phyloP scores from a whole-genome alignment of 2,888 invertebrate genomes.

The Protodeltote pygarga region DNA sequence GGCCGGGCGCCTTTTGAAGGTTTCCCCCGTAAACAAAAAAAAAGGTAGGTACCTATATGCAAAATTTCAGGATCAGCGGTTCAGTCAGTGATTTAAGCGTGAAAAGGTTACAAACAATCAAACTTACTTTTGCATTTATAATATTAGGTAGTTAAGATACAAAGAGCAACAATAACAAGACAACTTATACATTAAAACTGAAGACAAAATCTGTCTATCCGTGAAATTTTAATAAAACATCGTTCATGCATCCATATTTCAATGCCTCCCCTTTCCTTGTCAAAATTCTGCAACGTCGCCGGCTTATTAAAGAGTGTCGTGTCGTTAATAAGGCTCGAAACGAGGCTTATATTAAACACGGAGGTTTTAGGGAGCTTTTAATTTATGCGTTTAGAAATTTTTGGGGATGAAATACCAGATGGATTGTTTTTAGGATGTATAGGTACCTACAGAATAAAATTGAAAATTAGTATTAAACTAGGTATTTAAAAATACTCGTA shows the following conservation, averaged over 20 bases:
- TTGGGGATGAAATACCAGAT: background rate
- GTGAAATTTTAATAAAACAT: conserved; percentile 39
- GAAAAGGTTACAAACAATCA: too few species aligned
- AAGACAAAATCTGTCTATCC: conserved; percentile 25
- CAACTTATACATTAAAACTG: background rate
- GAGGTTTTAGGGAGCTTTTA: conserved; percentile 13
- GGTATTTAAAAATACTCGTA: too few species aligned
- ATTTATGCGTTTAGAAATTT: conserved; percentile 11
- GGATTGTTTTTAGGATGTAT: background rate
- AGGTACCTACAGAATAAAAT: background rate
- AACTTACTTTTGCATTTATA: too few species aligned
- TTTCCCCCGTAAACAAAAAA: too few species aligned
- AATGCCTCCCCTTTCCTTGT: conserved; percentile 31
- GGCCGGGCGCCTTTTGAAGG: too few species aligned
- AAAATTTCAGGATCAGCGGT: too few species aligned
- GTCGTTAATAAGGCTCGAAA: conserved; percentile 48
- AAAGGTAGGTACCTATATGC: too few species aligned
- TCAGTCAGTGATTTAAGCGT: too few species aligned
- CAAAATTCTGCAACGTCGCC: conserved; percentile 47
- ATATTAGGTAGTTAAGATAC: too few species aligned
- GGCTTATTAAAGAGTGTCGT: conserved; percentile 52
- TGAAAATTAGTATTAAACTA: too few species aligned
- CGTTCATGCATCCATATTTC: conserved; percentile 43
- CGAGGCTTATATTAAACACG: conserved; percentile 45
- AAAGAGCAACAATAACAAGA: background rate